Conservation (phyloP, 2,888 invertebrate genomes). For the Conchocele bisecta region DNA sequence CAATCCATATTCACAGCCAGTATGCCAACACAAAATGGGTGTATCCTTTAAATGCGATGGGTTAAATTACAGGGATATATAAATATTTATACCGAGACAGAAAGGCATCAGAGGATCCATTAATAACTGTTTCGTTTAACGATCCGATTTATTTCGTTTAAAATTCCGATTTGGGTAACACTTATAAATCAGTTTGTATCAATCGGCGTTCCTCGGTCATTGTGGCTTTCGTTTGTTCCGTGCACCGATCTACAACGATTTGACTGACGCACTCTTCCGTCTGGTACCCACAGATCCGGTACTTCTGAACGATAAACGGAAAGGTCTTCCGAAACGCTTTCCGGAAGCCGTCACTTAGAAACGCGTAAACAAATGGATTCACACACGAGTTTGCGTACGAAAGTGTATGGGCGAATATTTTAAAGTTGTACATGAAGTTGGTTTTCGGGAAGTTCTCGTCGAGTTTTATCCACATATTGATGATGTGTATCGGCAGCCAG, state of each 20-base stretch:
- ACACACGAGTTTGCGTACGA: constrained; percentile 79
- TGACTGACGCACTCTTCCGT: constrained; percentile 43
- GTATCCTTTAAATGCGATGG: too few species aligned
- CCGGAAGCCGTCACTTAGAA: constrained; percentile 78
- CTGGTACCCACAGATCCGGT: constrained; percentile 50
- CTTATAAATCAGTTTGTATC: constrained; percentile 54
- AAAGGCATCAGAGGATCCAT: too few species aligned
- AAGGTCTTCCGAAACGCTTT: constrained; percentile 76
- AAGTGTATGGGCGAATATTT: constrained; percentile 74
- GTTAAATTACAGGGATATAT: too few species aligned
- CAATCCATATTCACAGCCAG: too few species aligned
- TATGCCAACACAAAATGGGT: too few species aligned
- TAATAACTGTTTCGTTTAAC: too few species aligned
- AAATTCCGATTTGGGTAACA: too few species aligned
- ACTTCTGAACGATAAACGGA: constrained; percentile 58
- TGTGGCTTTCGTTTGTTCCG: constrained; percentile 42
- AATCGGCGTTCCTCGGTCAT: constrained; percentile 45
- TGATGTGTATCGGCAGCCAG: constrained; percentile 78
- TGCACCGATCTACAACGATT: constrained; percentile 26
- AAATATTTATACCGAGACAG: too few species aligned
- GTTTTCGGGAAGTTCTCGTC: constrained; percentile 67
- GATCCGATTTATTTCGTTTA: too few species aligned
- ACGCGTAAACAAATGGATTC: constrained; percentile 79
- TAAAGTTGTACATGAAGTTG: constrained; percentile 60
- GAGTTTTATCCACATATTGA: constrained; percentile 69